Conservation (phyloP, 2,888 invertebrate genomes). For the Tenthredo notha region DNA sequence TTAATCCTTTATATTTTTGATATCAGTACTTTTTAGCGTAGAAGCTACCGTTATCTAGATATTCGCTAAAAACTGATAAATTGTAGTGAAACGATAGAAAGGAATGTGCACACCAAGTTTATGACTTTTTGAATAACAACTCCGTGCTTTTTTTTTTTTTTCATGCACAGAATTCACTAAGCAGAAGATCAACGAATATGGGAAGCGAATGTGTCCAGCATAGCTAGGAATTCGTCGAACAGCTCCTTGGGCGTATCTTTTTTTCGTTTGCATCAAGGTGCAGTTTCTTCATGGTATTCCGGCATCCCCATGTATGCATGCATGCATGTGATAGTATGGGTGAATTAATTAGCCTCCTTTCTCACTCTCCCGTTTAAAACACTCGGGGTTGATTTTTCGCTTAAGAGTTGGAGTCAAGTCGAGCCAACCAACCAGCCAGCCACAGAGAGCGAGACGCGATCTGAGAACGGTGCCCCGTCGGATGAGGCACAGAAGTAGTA, state of each 20-base stretch:
- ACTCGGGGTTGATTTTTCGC: conserved; percentile 30
- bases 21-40: neutral
- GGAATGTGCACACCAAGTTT: neutral
- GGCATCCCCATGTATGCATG: neutral
- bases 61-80: neutral
- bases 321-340: neutral
- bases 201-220: neutral
- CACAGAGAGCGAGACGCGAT: conserved; percentile 56
- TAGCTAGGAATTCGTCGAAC: conserved; percentile 4
- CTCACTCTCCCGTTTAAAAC: conserved; percentile 11
- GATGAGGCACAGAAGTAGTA: conserved; percentile 40
- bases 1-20: neutral
- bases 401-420: conserved; percentile 45
- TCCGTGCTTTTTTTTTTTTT: too few relatives aligned
- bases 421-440: conserved; percentile 56
- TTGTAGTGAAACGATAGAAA: neutral
- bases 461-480: conserved; percentile 42
- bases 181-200: neutral
- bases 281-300: conserved; percentile 12
- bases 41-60: neutral
- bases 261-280: conserved; percentile 3
- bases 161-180: too few relatives aligned
- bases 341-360: conserved; percentile 48
- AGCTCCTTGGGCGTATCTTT: neutral
- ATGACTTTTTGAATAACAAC: neutral